phyloP scores from a whole-genome alignment of 2,797 vertebrate species.

The Novumbra hubbsi region DNA sequence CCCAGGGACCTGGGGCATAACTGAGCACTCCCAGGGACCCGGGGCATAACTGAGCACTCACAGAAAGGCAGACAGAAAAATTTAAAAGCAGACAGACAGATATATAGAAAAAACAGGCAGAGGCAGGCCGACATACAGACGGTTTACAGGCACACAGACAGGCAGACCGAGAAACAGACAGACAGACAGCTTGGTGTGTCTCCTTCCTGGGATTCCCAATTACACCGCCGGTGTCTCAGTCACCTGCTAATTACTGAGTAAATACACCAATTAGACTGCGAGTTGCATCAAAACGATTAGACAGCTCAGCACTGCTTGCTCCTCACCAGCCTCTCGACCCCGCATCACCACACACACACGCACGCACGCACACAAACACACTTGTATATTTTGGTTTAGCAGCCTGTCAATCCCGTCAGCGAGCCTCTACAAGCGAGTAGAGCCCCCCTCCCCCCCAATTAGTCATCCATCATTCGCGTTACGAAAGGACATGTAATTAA shows the following conservation, averaged over 20 bases:
- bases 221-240: constrained; percentile 77
- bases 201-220: constrained; percentile 77
- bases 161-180: constrained; percentile 49
- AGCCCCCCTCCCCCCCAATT: too few relatives aligned
- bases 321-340: constrained; percentile 61
- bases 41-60: constrained; percentile 11
- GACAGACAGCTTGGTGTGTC: constrained; percentile 61
- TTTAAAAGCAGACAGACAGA: neutral
- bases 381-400: constrained; percentile 5
- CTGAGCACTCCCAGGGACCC: too few relatives aligned
- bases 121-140: neutral
- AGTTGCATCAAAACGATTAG: constrained; percentile 79
- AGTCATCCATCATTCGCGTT: too few relatives aligned
- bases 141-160: too few relatives aligned
- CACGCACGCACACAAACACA: constrained; percentile 13
- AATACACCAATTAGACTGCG: constrained; percentile 88
- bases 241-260: constrained; percentile 88
- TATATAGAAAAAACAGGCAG: neutral
- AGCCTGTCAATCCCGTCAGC: neutral
- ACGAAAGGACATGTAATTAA: constrained; percentile 59
- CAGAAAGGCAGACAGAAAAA: constrained; percentile 7
- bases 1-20: too few relatives aligned
- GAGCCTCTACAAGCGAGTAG: too few relatives aligned
- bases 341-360: constrained; percentile 35
- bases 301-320: constrained; percentile 60